These are phyloP conservation scores for Planococcus citri DNA, from an alignment of 1,140 invertebrate species.

Conservation along the genomic window DNA sequence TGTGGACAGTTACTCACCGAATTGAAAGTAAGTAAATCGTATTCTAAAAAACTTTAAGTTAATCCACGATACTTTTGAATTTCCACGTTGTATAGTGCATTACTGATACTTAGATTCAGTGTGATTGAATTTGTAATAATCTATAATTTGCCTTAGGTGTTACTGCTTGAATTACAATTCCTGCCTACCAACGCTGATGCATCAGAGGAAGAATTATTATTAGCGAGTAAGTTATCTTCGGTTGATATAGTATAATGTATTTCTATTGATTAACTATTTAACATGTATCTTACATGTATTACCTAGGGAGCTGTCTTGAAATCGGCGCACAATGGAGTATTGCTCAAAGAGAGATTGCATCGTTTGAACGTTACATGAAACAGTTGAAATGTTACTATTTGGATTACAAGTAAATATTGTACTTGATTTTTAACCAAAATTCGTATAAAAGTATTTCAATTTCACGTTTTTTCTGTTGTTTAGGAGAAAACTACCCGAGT, in stretches of 20 bases:
- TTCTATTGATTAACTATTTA: no score
- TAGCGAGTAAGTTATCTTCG: constrained; percentile 54
- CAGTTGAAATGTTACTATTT: constrained; percentile 96
- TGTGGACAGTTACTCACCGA: constrained; percentile 57
- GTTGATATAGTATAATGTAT: no score
- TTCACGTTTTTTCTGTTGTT: constrained; percentile 31
- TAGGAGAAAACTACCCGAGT: constrained; percentile 72
- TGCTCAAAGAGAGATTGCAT: constrained; percentile 75
- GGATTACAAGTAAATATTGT: constrained; percentile 70
- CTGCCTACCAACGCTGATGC: constrained; percentile 69
- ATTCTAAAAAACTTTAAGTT: no score
- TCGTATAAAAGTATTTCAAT: not conserved
- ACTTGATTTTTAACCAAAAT: not conserved
- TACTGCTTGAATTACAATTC: constrained; percentile 37
- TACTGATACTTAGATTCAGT: not conserved
- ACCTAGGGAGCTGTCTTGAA: constrained; percentile 48
- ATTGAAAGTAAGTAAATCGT: constrained; percentile 46
- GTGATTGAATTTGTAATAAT: no score
- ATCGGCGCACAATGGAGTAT: constrained; percentile 94
- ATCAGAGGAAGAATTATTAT: constrained; percentile 70
- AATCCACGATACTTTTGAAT: no score
- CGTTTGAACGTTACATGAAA: constrained; percentile 92
- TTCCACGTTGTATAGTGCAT: no score
- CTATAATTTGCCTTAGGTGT: not conserved
- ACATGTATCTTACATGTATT: no score